Evolutionary conservation across 2,113 vertebrate genomes (phyloP), one percentile per base, ranked within the genome.

Genomic region (Alosa alosa): DNA sequence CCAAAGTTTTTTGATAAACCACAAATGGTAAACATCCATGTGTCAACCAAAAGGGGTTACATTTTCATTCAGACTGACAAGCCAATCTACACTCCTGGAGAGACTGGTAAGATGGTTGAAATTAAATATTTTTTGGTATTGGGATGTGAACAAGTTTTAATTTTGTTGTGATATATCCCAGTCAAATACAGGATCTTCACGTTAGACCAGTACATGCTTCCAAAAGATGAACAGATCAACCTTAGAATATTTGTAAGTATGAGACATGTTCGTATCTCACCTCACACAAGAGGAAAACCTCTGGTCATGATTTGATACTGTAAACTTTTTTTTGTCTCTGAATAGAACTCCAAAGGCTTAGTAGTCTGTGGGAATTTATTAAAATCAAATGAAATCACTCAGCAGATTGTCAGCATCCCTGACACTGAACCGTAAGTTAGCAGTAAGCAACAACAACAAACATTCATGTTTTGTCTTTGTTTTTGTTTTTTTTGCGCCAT

Each of bases 61-160:
- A 87, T 93, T 45, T 92, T 93, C 81, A 90, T 93, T 75, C 92
- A 93, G 86, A 93, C 92, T 1, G 87, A 91, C 91, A 94, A 95
- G 36, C 93, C 94, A 0, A 93, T 95, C 84, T 95, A 95, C 83
- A 95, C 93, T 22, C 94, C 94, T 6, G 91, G 39, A 50, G 93
- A 94, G 78, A 85, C 84, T 75, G 94, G 95, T 95, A 88, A 87
- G 55, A 18, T 39, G 5, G 22, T 15, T 1, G 15, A 44, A 44
- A 75, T 4, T 0, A 75, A 1, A 46, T 78, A 47, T 15, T 13
- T 41, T 39, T 9, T 39, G n/a, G 20, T 22, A 0, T n/a, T 15
- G 20, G 20, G 6, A 13, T 1, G 31, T 57, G 39, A 57, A 41
- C 11, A 25, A 60, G 4, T 0, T 25, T 86, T 44, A 18, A 50